These are phyloP conservation scores for Oostethus manadensis DNA, from an alignment of 2,113 vertebrate species.

Conservation along the genomic window DNA sequence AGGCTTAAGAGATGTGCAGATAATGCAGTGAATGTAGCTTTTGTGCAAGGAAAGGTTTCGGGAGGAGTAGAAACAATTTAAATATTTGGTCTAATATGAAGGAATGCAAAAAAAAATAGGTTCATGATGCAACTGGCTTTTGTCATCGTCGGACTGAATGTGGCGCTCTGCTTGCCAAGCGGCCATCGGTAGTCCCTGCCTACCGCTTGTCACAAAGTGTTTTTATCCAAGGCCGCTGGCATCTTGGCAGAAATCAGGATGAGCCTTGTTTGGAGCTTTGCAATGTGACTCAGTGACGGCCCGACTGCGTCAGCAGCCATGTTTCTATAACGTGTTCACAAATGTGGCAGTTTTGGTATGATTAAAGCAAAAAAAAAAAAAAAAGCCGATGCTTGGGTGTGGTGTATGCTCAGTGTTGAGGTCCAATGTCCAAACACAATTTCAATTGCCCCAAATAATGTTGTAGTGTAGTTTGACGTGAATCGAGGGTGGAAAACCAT, in stretches of 20 bases:
- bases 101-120: neutral
- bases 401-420: neutral
- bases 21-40: neutral
- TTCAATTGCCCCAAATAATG: neutral
- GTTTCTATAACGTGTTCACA: neutral
- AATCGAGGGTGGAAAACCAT: too few species aligned
- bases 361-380: neutral
- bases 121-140: neutral
- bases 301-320: neutral
- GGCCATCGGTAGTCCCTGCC: conserved; percentile 2
- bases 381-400: neutral
- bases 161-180: neutral
- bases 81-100: too few species aligned
- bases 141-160: neutral
- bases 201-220: conserved; percentile 11
- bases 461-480: too few species aligned
- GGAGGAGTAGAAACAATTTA: neutral
- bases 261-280: conserved; percentile 26
- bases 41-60: neutral
- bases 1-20: neutral
- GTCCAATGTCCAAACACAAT: too few species aligned
- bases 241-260: conserved; percentile 25
- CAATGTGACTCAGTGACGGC: conserved; percentile 30
- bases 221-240: conserved; percentile 17
- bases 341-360: neutral